Evolutionary conservation across 2,113 vertebrate genomes (phyloP), one percentile per base, ranked within the genome.

Genomic region (Sterna hirundo): DNA sequence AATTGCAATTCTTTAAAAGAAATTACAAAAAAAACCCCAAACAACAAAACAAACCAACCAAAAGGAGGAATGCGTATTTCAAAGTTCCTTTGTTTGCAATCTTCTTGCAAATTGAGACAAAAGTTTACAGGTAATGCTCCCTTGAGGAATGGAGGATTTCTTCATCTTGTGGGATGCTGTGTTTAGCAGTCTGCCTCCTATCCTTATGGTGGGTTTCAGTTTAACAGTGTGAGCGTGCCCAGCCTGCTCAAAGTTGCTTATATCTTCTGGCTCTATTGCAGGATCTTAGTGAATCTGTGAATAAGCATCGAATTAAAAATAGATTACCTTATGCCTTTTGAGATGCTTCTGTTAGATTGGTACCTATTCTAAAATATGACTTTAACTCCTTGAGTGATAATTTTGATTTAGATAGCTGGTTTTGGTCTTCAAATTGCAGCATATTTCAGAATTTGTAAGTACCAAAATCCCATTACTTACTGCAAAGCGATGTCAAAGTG

Each of bases 381-480:
- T 85, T 91, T 66, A 88, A 75, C 38, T 92, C 46, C 58, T 70
- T 7, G 22, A 77, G 46, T 75, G 58, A 14, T 89, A 75, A 84
- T 87, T 86, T 76, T 85, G 27, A 83, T 93, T 72, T 66, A 70
- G 62, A 52, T 66, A 76, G 34, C 57, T 75, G 38, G 62, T 46
- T 88, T 83, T 72, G 42, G 49, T 88, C 69, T 88, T 68, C 87
- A 71, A 32, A 85, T 71, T 60, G 47, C 64, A 86, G 42, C 70
- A 4, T 12, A 21, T 90, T 96, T 92, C 60, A 81, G 86, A 86
- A 93, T 93, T 83, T 77, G 1, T 92, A 58, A 93, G 80, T 85
- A 88, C 87, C 60, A 49, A 93, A 97, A 92, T 86, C 71, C 62
- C 47, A 92, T 93, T 94, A 46, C 85, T 94, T 83, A 58, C 25